Evolutionary conservation across 2,113 vertebrate genomes (phyloP).

Genomic region (Pogonocichla stellata): DNA sequence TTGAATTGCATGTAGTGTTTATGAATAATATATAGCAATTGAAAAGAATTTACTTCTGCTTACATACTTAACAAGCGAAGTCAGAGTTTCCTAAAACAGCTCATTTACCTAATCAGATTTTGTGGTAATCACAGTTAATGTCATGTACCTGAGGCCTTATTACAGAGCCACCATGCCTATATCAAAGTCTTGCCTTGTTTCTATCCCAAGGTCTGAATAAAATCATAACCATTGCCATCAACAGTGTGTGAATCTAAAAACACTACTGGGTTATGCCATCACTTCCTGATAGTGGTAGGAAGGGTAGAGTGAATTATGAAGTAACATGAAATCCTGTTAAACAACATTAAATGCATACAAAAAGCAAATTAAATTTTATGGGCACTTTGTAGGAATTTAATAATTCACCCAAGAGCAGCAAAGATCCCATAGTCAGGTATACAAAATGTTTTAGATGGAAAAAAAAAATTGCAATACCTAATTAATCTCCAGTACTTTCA

Average conservation of each 20-base stretch:
- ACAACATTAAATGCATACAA: neutral
- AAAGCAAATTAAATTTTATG: neutral
- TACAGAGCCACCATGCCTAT: neutral
- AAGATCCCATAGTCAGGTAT: neutral
- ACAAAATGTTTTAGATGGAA: neutral
- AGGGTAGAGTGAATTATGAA: neutral
- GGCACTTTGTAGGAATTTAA: neutral
- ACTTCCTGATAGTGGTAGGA: neutral
- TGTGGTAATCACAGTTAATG: neutral
- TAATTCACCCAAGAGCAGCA: neutral
- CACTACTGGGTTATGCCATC: neutral
- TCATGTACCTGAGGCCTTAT: neutral
- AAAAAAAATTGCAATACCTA: neutral
- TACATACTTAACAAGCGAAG: neutral
- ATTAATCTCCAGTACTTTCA: neutral
- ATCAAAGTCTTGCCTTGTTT: neutral
- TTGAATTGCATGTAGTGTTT: neutral
- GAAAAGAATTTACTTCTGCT: slow-evolving; percentile 10
- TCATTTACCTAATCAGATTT: neutral
- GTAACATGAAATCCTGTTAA: neutral
- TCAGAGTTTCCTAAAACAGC: neutral
- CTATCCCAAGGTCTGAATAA: neutral
- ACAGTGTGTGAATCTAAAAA: neutral
- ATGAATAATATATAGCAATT: slow-evolving; percentile 13
- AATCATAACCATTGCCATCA: neutral